Base-by-base conservation (phyloP, 2,113 vertebrate genomes). In the Rhinoderma darwinii region DNA sequence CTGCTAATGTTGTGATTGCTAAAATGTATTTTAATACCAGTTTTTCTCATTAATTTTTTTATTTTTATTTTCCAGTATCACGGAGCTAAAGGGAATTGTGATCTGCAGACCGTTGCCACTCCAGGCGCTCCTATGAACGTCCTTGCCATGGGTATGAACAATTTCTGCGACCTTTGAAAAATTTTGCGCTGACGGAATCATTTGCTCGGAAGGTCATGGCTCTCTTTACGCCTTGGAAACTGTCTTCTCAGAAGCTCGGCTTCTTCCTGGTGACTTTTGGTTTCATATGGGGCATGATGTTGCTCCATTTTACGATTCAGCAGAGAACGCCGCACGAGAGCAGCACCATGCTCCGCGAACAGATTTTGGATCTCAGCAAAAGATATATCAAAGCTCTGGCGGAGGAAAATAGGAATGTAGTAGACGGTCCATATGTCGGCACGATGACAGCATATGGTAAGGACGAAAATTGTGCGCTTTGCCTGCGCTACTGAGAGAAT, bases 231-330 rank as follows among this genome's bases (percentile, higher is more conserved):
- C 93, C 97, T 68, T 99, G 98, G 98, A 99, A 99, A 92, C 92
- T 99, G 88, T 99, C 98, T 0, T 99, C 98, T 88, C 98, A 99
- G 93, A 99, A 99, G 93, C 96, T 99, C 5, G 98, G 98, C 89
- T 99, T 99, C 91, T 98, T 99, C 90, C 93, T 99, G 50, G 98
- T 99, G 92, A 97, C 97, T 94, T 99, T 99, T 66, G 98, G 98
- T 84, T 99, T 99, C 92, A 99, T 99, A 92, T 99, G 98, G 98
- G 98, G 98, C 75, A 99, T 99, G 98, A 99, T 99, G 98, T 96
- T 99, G 88, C 94, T 99, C 75, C 98, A 99, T 92, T 99, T 99
- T 91, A 99, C 98, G 89, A 99, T 99, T 91, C 98, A 99, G 92
- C 98, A 99, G 89, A 94, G 97, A 88, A 95, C 96, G 84, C 96